Base-by-base conservation (phyloP, 2,113 vertebrate species). In the Corythornis madagascariensis region DNA sequence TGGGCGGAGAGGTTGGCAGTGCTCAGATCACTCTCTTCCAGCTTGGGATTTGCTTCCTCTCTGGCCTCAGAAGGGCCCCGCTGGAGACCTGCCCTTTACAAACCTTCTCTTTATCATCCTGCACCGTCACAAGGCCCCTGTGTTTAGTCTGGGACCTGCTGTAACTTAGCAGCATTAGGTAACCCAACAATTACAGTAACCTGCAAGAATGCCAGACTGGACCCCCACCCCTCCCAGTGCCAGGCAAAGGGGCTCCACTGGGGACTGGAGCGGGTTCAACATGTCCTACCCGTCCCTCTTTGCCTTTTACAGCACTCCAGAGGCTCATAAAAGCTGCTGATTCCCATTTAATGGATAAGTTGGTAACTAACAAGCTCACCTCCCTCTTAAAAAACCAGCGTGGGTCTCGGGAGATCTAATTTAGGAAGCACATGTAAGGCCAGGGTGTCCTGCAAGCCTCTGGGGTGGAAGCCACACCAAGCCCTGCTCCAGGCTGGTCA, bases 321-420 rank as follows among this genome's bases (percentile, higher is more conserved):
- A 43, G 83, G 5, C 64, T 86, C 70, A 25, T 74, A 60, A 95
- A 95, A 89, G 25, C 43, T 50, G 47, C 90, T 20, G 85, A 64
- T 88, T 88, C 82, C 67, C 5, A 0, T 77, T 77, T 43, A 73
- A 52, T 65, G 93, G 88, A 67, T 71, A 24, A n/a, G 8, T 67
- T 77, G 92, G 92, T 56, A 80, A 33, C 90, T 92, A 83, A 94
- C 75, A 43, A 90, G 72, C 85, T 95, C 85, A 29, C 83, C 71
- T 83, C 88, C 31, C 85, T 81, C 86, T 71, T 70, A 63, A 88
- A 83, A 66, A 88, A 31, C 56, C 79, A 35, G 4, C 1, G 2
- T 71, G 1, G 4, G 9, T 80, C 94, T 71, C 96, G 11, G 60
- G 93, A 91, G 93, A 74, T 73, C 88, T 90, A 14, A 94, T 95